phyloP scores from a whole-genome alignment of 1,140 invertebrate genomes.

The Listronotus bonariensis region DNA sequence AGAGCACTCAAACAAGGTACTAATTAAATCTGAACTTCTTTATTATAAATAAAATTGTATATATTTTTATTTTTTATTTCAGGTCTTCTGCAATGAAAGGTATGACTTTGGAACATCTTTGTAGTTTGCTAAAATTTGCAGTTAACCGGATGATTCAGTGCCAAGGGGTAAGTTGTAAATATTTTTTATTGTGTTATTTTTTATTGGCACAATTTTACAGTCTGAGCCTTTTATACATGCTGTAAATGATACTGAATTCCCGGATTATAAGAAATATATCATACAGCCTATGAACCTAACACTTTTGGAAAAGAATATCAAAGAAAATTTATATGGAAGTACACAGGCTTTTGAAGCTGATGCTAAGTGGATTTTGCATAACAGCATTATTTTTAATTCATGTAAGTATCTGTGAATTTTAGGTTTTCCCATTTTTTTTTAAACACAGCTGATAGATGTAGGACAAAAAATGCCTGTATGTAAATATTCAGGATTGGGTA shows the following conservation, averaged over 20 bases:
- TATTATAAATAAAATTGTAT: background rate
- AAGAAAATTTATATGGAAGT: constrained; percentile 79
- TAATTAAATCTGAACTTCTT: constrained; percentile 16
- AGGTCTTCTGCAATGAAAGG: constrained; percentile 74
- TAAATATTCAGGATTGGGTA: too few species aligned
- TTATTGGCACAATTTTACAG: constrained; percentile 51
- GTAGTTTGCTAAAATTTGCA: constrained; percentile 74
- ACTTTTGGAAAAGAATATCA: constrained; percentile 77
- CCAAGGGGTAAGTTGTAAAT: constrained; percentile 66
- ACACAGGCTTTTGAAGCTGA: constrained; percentile 88
- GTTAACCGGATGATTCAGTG: constrained; percentile 73
- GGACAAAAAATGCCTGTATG: too few species aligned
- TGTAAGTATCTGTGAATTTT: constrained; percentile 65
- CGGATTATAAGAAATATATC: constrained; percentile 79
- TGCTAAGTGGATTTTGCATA: constrained; percentile 91
- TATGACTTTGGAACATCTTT: constrained; percentile 73
- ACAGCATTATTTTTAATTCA: constrained; percentile 87
- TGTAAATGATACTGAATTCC: constrained; percentile 70
- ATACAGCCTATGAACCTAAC: constrained; percentile 84
- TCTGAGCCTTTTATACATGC: constrained; percentile 75
- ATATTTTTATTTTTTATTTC: constrained; percentile 42
- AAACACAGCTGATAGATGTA: too few species aligned
- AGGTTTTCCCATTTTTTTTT: too few species aligned
- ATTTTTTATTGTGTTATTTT: constrained; percentile 1
- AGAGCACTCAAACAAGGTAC: constrained; percentile 68